These are phyloP conservation scores for Leptodactylus fuscus DNA, from an alignment of 2,113 vertebrate species.

Conservation along the genomic window DNA sequence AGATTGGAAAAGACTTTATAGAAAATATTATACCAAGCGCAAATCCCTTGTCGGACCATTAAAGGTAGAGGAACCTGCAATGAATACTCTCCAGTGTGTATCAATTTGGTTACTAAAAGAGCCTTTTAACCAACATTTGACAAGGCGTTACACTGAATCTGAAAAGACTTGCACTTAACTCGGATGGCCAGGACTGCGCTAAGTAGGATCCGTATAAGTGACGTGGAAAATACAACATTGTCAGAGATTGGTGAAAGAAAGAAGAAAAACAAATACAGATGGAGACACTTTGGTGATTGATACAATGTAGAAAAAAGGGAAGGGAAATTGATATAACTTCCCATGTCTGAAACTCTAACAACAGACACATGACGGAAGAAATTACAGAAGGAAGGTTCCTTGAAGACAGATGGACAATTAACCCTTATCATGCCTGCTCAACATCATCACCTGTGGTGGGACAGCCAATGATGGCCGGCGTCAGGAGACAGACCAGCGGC, in stretches of 20 bases:
- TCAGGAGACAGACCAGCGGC: not conserved
- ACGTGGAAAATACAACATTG: not conserved
- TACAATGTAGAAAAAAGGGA: not conserved
- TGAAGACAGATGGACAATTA: not conserved
- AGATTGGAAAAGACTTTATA: not conserved
- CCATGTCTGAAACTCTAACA: not conserved
- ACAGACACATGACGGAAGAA: not conserved
- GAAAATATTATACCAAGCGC: conserved; percentile 4
- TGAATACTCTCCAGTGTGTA: not conserved
- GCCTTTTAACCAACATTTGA: conserved; percentile 40
- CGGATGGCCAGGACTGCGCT: conserved; percentile 1
- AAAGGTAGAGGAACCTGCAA: conserved; percentile 37
- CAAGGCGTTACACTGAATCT: not conserved
- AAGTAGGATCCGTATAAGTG: not conserved
- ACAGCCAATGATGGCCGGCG: not conserved
- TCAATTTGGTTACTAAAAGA: conserved; percentile 52
- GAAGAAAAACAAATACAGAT: not conserved
- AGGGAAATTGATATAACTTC: conserved; percentile 12
- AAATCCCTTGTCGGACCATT: conserved; percentile 42
- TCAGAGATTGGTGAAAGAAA: not conserved
- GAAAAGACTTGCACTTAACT: not conserved
- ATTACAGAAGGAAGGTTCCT: not conserved
- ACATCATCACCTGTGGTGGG: not conserved
- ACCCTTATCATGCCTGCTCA: not conserved
- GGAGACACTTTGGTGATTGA: conserved; percentile 1